Base-by-base conservation (phyloP, 1,140 invertebrate genomes). In the Drosophila mojavensis region DNA sequence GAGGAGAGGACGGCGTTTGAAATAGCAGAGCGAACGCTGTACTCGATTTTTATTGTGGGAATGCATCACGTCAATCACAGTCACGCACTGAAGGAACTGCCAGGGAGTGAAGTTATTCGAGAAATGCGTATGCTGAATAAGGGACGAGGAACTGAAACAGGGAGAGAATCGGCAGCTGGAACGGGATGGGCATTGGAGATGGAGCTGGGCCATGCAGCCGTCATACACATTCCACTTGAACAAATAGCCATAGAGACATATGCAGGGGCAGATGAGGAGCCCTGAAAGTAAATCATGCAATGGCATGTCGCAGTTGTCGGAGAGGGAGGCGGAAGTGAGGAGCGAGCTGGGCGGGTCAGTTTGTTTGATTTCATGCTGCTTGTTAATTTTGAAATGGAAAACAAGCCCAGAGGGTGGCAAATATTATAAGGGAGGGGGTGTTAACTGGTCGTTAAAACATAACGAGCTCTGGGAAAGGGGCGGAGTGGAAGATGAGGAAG, bases 301-400 rank as follows among this genome's bases (percentile, higher is more conserved):
- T 51, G 59, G 74, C 66, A 75, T 59, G 74, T 55, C 60, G 78
- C 61, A 51, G 36, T 69, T 55, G 63, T 3, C 6, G 36, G 26
- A 33, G 11, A 20, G 33, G 13, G 66, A 30, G 30, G 33, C n/a
- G 36, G 10, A n/a, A 17, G 39, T 2, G 30, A 1, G 10, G n/a
- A 1, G 4, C 2, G 24, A 15, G 20, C 24, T 48, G 24, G 28
- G 68, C n/a, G 77, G 77, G 84, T 88, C 77, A 89, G 61, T 78
- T 88, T 88, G 66, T 83, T 80, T 88, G 73, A 88, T 88, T 89
- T 73, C 84, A 54, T 47, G 73, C 73, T 67, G 70, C 73, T 80
- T 70, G 79, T 86, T 88, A 83, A 86, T 86, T 82, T 88, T 66
- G 47, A 74, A 78, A 79, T 79, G 61, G 72, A 51, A 81, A 81